Percentiles rank a stretch among this genome's conserved stretches.
phyloP scores from a whole-genome alignment of 2,888 invertebrate genomes.

The Trichopria drosophilae region DNA sequence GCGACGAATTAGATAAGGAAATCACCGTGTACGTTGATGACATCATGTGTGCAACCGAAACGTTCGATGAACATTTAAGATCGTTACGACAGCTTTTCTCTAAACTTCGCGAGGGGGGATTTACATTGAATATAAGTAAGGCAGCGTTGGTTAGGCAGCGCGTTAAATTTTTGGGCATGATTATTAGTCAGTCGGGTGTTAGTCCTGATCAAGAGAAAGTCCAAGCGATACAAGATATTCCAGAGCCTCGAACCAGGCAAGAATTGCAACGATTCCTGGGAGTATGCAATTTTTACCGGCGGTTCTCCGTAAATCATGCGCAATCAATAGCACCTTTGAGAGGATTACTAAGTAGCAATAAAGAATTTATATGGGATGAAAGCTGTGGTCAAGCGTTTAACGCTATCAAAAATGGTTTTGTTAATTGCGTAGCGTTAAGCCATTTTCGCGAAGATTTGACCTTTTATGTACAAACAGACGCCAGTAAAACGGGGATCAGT shows the following conservation, averaged over 20 bases:
- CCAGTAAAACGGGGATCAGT: constrained; percentile 4
- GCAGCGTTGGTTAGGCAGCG: background rate
- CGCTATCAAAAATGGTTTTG: constrained; percentile 7
- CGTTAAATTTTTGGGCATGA: constrained; percentile 9
- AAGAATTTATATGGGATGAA: constrained; percentile 4
- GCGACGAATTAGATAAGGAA: background rate
- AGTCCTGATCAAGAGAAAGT: constrained; percentile 5
- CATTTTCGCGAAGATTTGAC: background rate
- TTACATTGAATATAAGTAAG: constrained; percentile 15
- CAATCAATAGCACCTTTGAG: constrained; percentile 1
- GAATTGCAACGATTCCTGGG: constrained; percentile 26
- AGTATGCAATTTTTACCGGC: constrained; percentile 5
- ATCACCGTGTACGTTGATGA: constrained; percentile 11
- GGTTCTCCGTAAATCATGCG: background rate
- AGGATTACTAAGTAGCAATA: constrained; percentile 6
- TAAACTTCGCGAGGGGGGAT: constrained; percentile 1
- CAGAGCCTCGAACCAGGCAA: constrained; percentile 35
- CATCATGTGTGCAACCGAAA: constrained; percentile 17
- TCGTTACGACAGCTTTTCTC: constrained; percentile 18
- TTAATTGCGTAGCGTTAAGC: background rate
- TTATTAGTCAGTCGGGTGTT: background rate
- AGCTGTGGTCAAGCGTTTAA: constrained; percentile 1
- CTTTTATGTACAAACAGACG: background rate
- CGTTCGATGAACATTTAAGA: constrained; percentile 4
- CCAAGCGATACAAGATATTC: constrained; percentile 27